A percentile compares a stretch with the other conserved stretches of the same genome.
phyloP scores from a whole-genome alignment of 2,888 invertebrate species.

The Dendrolimus houi region DNA sequence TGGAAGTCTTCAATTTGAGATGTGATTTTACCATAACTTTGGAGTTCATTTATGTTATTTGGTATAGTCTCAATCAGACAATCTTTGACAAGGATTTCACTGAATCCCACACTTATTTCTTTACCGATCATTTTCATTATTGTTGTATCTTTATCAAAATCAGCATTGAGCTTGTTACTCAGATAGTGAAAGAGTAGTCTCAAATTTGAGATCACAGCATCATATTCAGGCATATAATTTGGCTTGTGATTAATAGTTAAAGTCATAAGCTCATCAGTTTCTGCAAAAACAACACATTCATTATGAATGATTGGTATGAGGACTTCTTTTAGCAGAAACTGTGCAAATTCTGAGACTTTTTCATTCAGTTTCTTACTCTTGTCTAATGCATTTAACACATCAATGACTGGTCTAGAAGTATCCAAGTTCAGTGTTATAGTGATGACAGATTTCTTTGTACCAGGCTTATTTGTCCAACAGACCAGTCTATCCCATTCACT shows the following conservation, averaged over 20 bases:
- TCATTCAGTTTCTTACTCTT: conserved; percentile 50
- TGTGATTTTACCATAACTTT: conserved; percentile 79
- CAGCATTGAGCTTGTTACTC: conserved; percentile 68
- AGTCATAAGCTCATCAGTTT: conserved; percentile 43
- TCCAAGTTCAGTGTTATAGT: conserved; percentile 50
- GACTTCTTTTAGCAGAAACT: conserved; percentile 74
- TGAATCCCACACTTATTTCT: conserved; percentile 75
- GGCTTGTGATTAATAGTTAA: conserved; percentile 53
- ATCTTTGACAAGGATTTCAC: conserved; percentile 80
- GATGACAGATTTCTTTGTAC: conserved; percentile 36
- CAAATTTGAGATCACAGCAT: conserved; percentile 75
- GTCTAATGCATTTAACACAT: conserved; percentile 55
- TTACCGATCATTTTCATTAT: conserved; percentile 75
- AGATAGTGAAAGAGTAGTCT: conserved; percentile 76
- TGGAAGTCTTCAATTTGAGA: conserved; percentile 81
- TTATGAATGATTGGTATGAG: conserved; percentile 75
- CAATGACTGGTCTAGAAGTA: conserved; percentile 29
- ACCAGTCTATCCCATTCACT: conserved; percentile 69
- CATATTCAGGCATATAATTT: conserved; percentile 59
- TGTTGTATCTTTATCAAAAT: conserved; percentile 49
- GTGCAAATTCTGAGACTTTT: conserved; percentile 75
- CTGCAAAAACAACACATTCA: conserved; percentile 53
- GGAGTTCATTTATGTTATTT: conserved; percentile 81
- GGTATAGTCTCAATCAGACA: conserved; percentile 88
- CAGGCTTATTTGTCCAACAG: conserved; percentile 39